Percentiles rank a stretch among this genome's conserved stretches.
These are phyloP conservation scores for Channa striata DNA, from an alignment of 2,797 vertebrate species.

Conservation along the genomic window DNA sequence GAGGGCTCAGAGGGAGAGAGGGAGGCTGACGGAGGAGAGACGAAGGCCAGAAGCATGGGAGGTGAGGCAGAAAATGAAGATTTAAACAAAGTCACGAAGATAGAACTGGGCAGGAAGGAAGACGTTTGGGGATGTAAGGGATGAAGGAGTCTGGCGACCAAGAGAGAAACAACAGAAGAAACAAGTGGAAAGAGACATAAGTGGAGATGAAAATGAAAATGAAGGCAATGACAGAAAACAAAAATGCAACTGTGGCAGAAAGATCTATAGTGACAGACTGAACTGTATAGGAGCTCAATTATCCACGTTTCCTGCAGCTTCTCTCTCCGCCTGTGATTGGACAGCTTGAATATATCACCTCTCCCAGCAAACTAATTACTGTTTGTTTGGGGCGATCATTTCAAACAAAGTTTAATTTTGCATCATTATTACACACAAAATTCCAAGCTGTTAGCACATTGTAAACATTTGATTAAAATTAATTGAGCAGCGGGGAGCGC, in stretches of 20 bases:
- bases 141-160: conserved; percentile 26
- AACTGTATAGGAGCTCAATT: conserved; percentile 73
- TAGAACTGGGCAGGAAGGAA: conserved; percentile 30
- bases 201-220: not conserved
- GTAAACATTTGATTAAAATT: conserved; percentile 82
- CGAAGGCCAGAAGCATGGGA: conserved; percentile 46
- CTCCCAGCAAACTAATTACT: conserved; percentile 70
- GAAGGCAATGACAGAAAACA: conserved; percentile 8
- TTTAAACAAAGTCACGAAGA: conserved; percentile 51
- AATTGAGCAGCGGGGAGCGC: conserved; percentile 68
- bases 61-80: conserved; percentile 72
- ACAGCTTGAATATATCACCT: conserved; percentile 64
- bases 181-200: not conserved
- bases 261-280: conserved; percentile 43
- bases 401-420: conserved; percentile 69
- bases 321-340: conserved; percentile 65
- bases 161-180: conserved; percentile 6
- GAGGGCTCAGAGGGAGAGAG: conserved; percentile 21
- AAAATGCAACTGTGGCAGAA: conserved; percentile 29
- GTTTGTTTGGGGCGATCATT: conserved; percentile 71
- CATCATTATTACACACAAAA: conserved; percentile 61
- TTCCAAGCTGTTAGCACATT: conserved; percentile 71
- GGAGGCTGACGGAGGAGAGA: conserved; percentile 53
- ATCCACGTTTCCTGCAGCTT: conserved; percentile 71
- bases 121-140: conserved; percentile 36